phyloP scores from a whole-genome alignment of 2,113 vertebrate species.

The Amblyopsis rosae region DNA sequence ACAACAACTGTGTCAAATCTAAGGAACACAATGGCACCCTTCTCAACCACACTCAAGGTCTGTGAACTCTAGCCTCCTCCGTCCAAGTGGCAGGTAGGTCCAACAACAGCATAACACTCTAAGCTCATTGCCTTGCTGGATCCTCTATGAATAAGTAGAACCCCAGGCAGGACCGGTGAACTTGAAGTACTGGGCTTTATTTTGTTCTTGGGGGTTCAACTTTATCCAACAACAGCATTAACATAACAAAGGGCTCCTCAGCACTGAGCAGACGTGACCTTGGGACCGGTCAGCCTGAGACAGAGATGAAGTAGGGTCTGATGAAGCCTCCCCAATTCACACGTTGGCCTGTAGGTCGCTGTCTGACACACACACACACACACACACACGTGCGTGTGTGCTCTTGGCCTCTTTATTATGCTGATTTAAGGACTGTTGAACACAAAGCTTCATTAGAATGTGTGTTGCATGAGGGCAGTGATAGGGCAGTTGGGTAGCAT shows the following conservation, averaged over 20 bases:
- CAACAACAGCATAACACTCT: slow-evolving; percentile 26
- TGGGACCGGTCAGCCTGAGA: slow-evolving; percentile 62
- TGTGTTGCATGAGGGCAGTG: slow-evolving; percentile 41
- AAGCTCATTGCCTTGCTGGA: slow-evolving; percentile 15
- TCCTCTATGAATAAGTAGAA: slow-evolving; percentile 23
- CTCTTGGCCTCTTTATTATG: slow-evolving; percentile 68
- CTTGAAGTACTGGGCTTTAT: slow-evolving; percentile 48
- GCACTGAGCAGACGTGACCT: slow-evolving; percentile 67
- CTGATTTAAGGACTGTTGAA: slow-evolving; percentile 69
- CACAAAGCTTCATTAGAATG: slow-evolving; percentile 56
- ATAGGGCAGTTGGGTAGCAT: slow-evolving; percentile 25
- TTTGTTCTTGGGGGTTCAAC: slow-evolving; percentile 66
- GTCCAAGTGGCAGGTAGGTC: slow-evolving; percentile 36
- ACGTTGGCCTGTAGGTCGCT: slow-evolving; percentile 57
- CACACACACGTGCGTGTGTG: slow-evolving; percentile 7
- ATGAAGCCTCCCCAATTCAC: slow-evolving; percentile 58
- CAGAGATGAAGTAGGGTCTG: slow-evolving; percentile 66
- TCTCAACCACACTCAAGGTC: slow-evolving; percentile 17
- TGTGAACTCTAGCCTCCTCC: slow-evolving; percentile 22
- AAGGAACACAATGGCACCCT: slow-evolving; percentile 9
- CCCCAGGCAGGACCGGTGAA: slow-evolving; percentile 11
- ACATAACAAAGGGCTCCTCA: slow-evolving; percentile 74
- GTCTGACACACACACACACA: slow-evolving; percentile 46
- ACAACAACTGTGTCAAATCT: slow-evolving; percentile 55
- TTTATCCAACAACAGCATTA: slow-evolving; percentile 66